phyloP scores from a whole-genome alignment of 2,888 invertebrate genomes.

The Augiades crinisus region DNA sequence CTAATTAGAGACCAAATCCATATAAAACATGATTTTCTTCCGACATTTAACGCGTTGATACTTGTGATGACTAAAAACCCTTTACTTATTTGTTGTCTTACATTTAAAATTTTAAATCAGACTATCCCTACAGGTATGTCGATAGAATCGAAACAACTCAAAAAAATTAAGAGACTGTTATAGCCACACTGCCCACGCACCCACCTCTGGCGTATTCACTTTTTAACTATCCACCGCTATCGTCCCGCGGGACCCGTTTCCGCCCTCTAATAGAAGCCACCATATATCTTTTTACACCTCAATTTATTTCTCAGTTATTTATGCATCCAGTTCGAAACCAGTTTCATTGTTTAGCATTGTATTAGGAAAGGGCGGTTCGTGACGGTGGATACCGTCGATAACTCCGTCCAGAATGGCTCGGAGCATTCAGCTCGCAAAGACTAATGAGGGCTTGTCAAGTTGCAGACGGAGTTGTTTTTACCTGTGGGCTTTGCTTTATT shows the following conservation, averaged over 20 bases:
- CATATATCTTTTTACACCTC: conserved; percentile 22
- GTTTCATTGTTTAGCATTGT: conserved; percentile 24
- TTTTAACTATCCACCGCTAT: conserved; percentile 1
- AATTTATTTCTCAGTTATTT: conserved; percentile 24
- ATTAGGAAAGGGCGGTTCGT: conserved; percentile 21
- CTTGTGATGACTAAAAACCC: too few species aligned
- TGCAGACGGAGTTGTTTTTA: neutral
- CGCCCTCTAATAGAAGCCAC: conserved; percentile 11
- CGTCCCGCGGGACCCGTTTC: conserved; percentile 2
- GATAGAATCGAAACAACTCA: too few species aligned
- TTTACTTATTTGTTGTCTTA: too few species aligned
- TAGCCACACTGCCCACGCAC: neutral
- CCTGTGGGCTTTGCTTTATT: too few species aligned
- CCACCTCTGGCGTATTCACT: neutral
- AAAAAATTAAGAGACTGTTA: too few species aligned
- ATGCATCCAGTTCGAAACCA: conserved; percentile 20
- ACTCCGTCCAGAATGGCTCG: conserved; percentile 9
- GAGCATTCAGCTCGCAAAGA: too few species aligned
- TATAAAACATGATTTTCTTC: too few species aligned
- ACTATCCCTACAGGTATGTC: too few species aligned
- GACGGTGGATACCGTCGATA: conserved; percentile 6
- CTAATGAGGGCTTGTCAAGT: conserved; percentile 12
- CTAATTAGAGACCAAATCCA: too few species aligned
- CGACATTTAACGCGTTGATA: too few species aligned
- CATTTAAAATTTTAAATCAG: too few species aligned